Evolutionary conservation across 2,888 invertebrate genomes (phyloP), one percentile per base, ranked within the genome.

Genomic region (Leucophenga montana): DNA sequence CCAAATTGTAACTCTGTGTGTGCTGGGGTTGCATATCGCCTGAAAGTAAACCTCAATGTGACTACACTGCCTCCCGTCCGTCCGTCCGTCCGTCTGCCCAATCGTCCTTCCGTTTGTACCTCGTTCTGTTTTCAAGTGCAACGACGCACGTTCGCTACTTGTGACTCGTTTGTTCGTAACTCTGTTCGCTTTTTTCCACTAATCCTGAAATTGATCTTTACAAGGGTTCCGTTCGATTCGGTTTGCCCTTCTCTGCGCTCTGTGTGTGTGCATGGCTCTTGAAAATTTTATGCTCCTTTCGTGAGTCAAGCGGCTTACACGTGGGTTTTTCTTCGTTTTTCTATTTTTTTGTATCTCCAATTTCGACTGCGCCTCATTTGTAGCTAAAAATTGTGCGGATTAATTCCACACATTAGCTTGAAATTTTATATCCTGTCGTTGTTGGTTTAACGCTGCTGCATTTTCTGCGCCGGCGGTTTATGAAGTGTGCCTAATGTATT

Each of bases 391-490:
- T 48, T 59, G 46, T 64, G 61, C 73, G 80, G 83, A 82, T 84
- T 84, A 82, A 76, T 74, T 72, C 75, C 78, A 77, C 77, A 74
- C 80, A 82, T 83, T 83, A 81, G 78, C 71, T 71, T 71, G 71
- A 73, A 78, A 75, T 74, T 71, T 50, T 75, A 70, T 70, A 73
- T 70, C 59, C 59, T 48, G 68, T 14, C 53, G 9, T 14, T 27
- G 50, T 50, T 11, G 44, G 33, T 39, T 53, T 62, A 50, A 57
- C 62, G 50, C 22, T 65, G 50, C 54, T 64, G 62, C 48, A 39
- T 72, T 74, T 53, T 59, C 68, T 68, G 57, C 64, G 46, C 68
- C 48, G 31, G 65, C 31, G 27, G 54, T 62, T 68, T 66, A 65
- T 67, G 68, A 61, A 70, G 67, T 75, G 67, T 73, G 71, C 75